phyloP scores from a whole-genome alignment of 2,888 invertebrate genomes.

The Synergus laeviventris region DNA sequence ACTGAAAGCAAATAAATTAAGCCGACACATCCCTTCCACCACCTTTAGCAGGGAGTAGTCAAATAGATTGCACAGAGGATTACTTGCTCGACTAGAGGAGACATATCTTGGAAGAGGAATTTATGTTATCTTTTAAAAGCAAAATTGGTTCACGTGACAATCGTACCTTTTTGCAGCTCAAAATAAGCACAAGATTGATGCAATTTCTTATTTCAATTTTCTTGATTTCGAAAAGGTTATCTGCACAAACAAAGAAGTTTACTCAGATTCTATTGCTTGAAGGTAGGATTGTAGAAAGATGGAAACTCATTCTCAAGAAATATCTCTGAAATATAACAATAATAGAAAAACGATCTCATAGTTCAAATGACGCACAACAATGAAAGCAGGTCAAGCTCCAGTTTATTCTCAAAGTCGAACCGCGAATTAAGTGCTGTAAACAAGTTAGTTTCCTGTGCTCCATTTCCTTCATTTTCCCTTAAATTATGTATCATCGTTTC shows the following conservation, averaged over 20 bases:
- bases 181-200: conserved; percentile 11
- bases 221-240: conserved; percentile 17
- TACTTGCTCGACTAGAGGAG: neutral
- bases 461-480: conserved; percentile 34
- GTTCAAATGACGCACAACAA: conserved; percentile 18
- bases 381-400: conserved; percentile 47
- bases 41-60: conserved; percentile 7
- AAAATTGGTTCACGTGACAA: conserved; percentile 10
- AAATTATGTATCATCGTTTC: neutral
- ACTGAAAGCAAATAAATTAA: conserved; percentile 10
- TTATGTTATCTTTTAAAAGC: conserved; percentile 26
- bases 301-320: conserved; percentile 7
- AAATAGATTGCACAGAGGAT: conserved; percentile 26
- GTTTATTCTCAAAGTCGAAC: neutral
- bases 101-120: neutral
- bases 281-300: conserved; percentile 5
- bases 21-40: conserved; percentile 1
- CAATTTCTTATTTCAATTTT: conserved; percentile 26
- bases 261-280: neutral
- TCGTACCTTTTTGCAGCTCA: neutral
- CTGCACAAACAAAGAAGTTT: conserved; percentile 3
- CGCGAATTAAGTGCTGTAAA: conserved; percentile 50
- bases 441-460: conserved; percentile 48
- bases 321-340: neutral
- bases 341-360: neutral